Percentiles rank a stretch among this genome's conserved stretches.
Evolutionary conservation across 2,797 vertebrate genomes (phyloP).

Genomic region (Liasis olivaceus): DNA sequence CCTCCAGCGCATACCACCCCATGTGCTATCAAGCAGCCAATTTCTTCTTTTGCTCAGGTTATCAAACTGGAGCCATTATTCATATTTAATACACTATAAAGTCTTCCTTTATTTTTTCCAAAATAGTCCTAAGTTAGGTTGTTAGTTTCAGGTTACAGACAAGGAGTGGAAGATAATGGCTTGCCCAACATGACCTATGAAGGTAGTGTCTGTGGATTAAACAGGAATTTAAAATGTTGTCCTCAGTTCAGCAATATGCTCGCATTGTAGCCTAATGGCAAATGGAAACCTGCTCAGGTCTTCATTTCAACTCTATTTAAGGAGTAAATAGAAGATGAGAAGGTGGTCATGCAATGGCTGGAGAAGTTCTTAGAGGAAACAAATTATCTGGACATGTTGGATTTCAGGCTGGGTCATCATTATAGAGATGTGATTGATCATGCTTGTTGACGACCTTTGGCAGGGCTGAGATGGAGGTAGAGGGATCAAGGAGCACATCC

Average conservation of each 20-base stretch:
- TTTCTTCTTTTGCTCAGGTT: not conserved
- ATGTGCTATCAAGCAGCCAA: not conserved
- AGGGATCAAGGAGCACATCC: too few relatives aligned
- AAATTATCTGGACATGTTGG: too few relatives aligned
- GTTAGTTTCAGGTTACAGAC: not conserved
- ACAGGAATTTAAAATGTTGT: not conserved
- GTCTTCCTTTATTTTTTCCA: not conserved
- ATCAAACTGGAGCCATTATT: not conserved
- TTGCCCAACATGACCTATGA: not conserved
- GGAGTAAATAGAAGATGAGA: fast-evolving
- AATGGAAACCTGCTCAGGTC: not conserved
- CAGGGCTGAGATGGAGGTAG: too few relatives aligned
- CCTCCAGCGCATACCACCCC: too few relatives aligned
- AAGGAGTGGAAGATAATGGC: not conserved
- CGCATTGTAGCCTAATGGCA: not conserved
- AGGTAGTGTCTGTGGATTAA: not conserved
- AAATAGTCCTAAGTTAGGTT: not conserved
- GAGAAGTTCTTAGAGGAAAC: too few relatives aligned
- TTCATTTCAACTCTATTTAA: not conserved
- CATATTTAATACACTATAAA: not conserved
- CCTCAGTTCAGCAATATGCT: not conserved
- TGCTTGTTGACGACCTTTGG: too few relatives aligned
- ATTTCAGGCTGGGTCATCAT: too few relatives aligned
- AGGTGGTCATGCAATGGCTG: too few relatives aligned
- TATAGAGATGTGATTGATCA: too few relatives aligned